Evolutionary conservation across 2,888 invertebrate genomes (phyloP).

Genomic region (Automeris io): DNA sequence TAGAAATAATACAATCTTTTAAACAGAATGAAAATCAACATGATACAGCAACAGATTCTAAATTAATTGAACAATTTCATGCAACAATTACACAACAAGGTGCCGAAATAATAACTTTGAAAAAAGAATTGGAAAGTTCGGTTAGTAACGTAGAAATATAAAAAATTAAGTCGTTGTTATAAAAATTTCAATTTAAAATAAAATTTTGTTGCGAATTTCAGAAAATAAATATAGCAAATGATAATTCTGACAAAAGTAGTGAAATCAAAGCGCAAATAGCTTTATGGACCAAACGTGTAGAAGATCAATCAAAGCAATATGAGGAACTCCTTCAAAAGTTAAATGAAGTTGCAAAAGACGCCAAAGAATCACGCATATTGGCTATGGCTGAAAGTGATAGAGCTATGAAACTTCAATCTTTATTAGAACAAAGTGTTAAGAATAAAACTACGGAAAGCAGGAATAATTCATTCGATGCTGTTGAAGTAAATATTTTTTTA

Average conservation of each 20-base stretch:
- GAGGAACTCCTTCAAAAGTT: constrained; percentile 53
- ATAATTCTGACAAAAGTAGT: constrained; percentile 38
- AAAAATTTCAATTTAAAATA: not conserved
- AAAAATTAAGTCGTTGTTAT: not conserved
- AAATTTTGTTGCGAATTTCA: constrained; percentile 21
- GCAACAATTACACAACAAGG: constrained; percentile 70
- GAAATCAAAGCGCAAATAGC: constrained; percentile 49
- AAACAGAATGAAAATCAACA: constrained; percentile 39
- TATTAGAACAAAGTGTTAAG: constrained; percentile 39
- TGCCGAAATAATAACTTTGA: constrained; percentile 63
- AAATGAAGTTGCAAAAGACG: constrained; percentile 50
- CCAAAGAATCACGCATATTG: constrained; percentile 43
- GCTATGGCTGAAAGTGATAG: constrained; percentile 48
- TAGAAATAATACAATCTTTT: constrained; percentile 49
- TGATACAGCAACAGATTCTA: constrained; percentile 32
- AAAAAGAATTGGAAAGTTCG: constrained; percentile 60
- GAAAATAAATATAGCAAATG: constrained; percentile 37
- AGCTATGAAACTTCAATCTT: constrained; percentile 40
- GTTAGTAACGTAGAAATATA: constrained; percentile 28
- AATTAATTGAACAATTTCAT: constrained; percentile 54
- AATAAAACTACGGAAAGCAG: constrained; percentile 19
- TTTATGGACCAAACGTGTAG: constrained; percentile 50
- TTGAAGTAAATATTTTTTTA: not conserved
- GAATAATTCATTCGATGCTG: constrained; percentile 14
- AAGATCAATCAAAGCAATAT: constrained; percentile 55